phyloP scores from a whole-genome alignment of 2,797 vertebrate genomes.

The Malacoraja senta region DNA sequence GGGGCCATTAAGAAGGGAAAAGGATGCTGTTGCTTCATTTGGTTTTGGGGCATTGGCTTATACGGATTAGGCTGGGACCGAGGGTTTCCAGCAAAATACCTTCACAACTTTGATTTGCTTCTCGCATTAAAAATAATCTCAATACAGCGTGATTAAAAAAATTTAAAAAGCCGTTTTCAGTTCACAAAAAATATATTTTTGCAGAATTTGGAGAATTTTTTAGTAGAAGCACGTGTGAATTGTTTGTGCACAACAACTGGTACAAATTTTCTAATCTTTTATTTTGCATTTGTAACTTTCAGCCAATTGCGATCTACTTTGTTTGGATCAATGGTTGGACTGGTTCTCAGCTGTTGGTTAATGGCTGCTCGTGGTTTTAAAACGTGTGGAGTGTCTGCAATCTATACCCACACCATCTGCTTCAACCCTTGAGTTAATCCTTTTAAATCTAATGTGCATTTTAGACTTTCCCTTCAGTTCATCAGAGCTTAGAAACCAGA shows the following conservation, averaged over 20 bases:
- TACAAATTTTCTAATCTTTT: background rate
- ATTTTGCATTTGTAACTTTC: background rate
- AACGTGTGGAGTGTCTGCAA: background rate
- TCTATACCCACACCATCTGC: background rate
- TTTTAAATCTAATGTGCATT: conserved; percentile 7
- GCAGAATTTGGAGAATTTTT: background rate
- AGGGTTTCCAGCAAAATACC: background rate
- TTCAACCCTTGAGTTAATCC: background rate
- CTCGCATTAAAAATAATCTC: background rate
- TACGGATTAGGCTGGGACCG: background rate
- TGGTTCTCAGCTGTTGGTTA: background rate
- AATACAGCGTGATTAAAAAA: background rate
- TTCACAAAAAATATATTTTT: background rate
- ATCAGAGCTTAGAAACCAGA: background rate
- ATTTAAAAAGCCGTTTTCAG: background rate
- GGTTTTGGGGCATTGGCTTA: background rate
- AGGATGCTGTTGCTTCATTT: background rate
- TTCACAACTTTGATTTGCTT: background rate
- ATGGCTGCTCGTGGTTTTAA: background rate
- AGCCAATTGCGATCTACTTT: background rate
- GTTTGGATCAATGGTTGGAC: background rate
- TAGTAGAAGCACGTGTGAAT: background rate
- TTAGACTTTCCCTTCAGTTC: background rate
- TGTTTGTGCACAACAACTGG: background rate
- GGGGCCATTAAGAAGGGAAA: too few species aligned